A percentile compares a stretch with the other conserved stretches of the same genome.
phyloP scores from a whole-genome alignment of 2,888 invertebrate genomes.

The Maniola hyperantus region DNA sequence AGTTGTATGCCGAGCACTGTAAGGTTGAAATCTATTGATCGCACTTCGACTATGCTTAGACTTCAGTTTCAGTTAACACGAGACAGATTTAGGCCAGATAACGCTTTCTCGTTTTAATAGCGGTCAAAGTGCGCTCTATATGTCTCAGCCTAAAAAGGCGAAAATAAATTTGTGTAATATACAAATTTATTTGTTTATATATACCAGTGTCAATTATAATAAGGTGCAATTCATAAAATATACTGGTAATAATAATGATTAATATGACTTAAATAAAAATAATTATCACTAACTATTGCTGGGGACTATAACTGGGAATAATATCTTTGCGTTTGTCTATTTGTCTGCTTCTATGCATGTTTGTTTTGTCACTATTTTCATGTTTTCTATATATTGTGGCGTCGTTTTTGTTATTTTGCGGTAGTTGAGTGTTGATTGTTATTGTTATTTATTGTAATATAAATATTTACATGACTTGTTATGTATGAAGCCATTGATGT shows the following conservation, averaged over 20 bases:
- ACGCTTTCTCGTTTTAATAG: too few relatives aligned
- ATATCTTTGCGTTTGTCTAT: conserved; percentile 43
- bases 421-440: conserved; percentile 18
- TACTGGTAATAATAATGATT: too few relatives aligned
- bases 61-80: too few relatives aligned
- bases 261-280: neutral
- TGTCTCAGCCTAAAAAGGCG: conserved; percentile 39
- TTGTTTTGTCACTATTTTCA: conserved; percentile 47
- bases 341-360: conserved; percentile 73
- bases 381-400: conserved; percentile 44
- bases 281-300: conserved; percentile 1
- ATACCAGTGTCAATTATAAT: neutral
- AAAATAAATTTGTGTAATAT: conserved; percentile 45
- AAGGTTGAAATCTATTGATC: too few relatives aligned
- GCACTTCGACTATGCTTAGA: too few relatives aligned
- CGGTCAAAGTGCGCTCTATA: too few relatives aligned
- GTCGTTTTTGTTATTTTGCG: conserved; percentile 39
- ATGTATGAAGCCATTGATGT: too few relatives aligned
- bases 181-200: too few relatives aligned
- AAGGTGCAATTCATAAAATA: too few relatives aligned
- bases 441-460: neutral
- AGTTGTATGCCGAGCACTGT: too few relatives aligned
- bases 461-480: neutral
- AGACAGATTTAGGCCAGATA: too few relatives aligned
- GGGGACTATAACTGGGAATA: conserved; percentile 26